A percentile compares a stretch with the other conserved stretches of the same genome.
phyloP scores from a whole-genome alignment of 64 coral and sea anemone genomes.

The Hydrozoanthus tunicans region DNA sequence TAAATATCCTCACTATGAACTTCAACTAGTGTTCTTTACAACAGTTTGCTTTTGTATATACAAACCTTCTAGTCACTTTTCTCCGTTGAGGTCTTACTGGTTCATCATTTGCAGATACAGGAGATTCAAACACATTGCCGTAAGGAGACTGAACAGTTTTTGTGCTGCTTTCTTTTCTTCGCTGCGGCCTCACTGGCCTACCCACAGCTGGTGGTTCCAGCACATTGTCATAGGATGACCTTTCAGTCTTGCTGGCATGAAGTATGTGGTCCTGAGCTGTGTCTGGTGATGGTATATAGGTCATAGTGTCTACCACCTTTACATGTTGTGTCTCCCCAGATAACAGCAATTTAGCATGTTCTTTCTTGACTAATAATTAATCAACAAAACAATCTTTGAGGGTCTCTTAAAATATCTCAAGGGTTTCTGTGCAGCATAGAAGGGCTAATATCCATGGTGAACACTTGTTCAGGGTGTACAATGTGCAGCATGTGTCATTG shows the following conservation, averaged over 20 bases:
- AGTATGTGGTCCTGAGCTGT: not conserved
- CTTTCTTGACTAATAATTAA: slow-evolving; percentile 63
- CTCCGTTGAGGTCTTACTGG: slow-evolving; percentile 25
- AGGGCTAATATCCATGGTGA: no score
- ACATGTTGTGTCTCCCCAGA: slow-evolving; percentile 89
- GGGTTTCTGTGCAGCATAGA: no score
- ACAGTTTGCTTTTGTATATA: not conserved
- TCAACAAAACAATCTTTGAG: not conserved
- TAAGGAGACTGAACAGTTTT: slow-evolving; percentile 12
- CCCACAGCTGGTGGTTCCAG: not conserved
- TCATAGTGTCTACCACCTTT: slow-evolving; percentile 84
- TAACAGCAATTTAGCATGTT: slow-evolving; percentile 59
- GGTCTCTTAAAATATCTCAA: no score
- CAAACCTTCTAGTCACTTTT: slow-evolving; percentile 79
- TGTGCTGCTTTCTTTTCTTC: not conserved
- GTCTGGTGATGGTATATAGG: slow-evolving; percentile 80
- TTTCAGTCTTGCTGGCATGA: not conserved
- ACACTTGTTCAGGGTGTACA: no score
- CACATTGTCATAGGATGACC: slow-evolving; percentile 31
- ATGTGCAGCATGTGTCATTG: no score
- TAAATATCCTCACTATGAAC: not conserved
- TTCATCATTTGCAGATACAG: not conserved
- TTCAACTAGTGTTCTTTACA: no score
- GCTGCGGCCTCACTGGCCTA: not conserved
- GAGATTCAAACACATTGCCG: slow-evolving; percentile 38